These are phyloP conservation scores for Mungos mungo DNA, from an alignment of 2,113 vertebrate species.

Conservation along the genomic window DNA sequence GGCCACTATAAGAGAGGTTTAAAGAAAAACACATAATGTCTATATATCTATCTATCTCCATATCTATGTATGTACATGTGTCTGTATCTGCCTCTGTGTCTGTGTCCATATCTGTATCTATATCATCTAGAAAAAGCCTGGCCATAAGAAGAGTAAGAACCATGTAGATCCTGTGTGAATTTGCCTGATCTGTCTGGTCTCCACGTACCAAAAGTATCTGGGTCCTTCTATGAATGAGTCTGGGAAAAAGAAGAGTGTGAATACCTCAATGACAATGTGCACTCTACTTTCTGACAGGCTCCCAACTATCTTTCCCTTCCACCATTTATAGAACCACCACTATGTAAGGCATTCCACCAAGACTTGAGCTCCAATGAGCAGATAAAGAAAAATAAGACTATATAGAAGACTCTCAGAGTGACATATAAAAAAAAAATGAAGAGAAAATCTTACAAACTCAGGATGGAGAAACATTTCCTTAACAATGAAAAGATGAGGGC, in stretches of 20 bases:
- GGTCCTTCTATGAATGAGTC: no score
- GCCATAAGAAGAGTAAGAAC: not conserved
- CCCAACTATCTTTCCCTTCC: no score
- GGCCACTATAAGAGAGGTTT: not conserved
- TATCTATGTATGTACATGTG: not conserved
- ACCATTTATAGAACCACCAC: not conserved
- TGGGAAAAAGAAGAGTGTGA: not conserved
- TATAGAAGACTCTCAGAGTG: not conserved
- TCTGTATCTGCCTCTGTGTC: no score
- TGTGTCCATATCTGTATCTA: not conserved
- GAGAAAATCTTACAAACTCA: not conserved
- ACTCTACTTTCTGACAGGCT: not conserved
- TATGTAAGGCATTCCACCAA: not conserved
- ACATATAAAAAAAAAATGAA: not conserved
- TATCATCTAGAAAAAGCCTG: not conserved
- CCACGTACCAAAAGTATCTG: not conserved
- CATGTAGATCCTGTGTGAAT: not conserved
- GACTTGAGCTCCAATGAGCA: not conserved
- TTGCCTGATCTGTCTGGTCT: not conserved
- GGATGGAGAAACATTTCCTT: not conserved
- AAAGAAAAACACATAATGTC: not conserved
- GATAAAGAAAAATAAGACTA: not conserved
- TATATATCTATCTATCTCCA: not conserved
- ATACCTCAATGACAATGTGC: accelerated
- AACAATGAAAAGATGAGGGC: not conserved